Evolutionary conservation across 2,797 vertebrate species (phyloP).

Genomic region (Chiloscyllium punctatum): DNA sequence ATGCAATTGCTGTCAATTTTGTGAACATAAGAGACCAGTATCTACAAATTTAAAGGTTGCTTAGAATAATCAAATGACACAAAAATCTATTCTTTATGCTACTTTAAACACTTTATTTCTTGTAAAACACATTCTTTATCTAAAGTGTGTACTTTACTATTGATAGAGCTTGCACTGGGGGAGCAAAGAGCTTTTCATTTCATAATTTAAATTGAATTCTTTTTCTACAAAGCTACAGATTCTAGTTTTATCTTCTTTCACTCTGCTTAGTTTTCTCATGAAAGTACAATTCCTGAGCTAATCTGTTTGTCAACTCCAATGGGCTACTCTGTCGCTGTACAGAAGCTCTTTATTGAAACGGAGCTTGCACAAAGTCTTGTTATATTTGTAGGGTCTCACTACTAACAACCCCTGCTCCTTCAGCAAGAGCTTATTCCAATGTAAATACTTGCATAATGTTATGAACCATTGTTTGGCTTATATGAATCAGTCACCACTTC

Average conservation of each 20-base stretch:
- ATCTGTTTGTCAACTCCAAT: conserved; percentile 54
- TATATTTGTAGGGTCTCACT: conserved; percentile 60
- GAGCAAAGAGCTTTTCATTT: background rate
- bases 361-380: conserved; percentile 62
- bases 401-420: conserved; percentile 59
- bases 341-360: conserved; percentile 61
- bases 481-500: conserved; percentile 67
- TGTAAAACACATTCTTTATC: background rate
- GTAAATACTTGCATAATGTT: conserved; percentile 77
- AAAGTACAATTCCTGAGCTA: conserved; percentile 48
- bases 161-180: background rate
- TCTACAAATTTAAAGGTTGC: background rate
- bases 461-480: conserved; percentile 64
- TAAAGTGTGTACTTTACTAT: background rate
- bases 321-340: conserved; percentile 63
- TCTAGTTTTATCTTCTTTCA: conserved; percentile 9
- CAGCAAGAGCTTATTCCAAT: conserved; percentile 67
- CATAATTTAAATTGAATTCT: background rate
- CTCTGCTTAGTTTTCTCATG: background rate
- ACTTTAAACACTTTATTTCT: background rate
- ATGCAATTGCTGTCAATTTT: background rate
- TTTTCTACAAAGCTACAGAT: conserved; percentile 26
- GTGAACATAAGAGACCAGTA: background rate
- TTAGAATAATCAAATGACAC: background rate
- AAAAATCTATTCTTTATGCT: background rate